Evolutionary conservation across 2,888 invertebrate genomes (phyloP).

Genomic region (Amphipoea lucens): DNA sequence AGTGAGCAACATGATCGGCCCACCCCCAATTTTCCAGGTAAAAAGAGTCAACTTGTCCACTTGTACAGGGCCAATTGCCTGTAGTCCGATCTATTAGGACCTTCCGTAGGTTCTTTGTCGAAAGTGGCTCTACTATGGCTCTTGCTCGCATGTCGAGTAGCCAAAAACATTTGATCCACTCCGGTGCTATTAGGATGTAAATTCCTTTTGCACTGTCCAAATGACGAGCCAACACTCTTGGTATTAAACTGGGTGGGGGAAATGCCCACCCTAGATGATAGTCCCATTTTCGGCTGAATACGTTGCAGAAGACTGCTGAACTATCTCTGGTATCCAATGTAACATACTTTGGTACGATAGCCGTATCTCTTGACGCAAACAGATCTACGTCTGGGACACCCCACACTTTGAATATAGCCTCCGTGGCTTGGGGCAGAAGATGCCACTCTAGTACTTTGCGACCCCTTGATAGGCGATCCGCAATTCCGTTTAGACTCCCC

Average conservation of each 20-base stretch:
- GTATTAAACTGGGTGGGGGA: conserved; percentile 1
- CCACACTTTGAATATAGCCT: conserved; percentile 7
- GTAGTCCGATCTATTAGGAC: neutral
- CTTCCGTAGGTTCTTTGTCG: neutral
- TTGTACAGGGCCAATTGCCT: neutral
- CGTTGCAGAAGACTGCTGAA: neutral
- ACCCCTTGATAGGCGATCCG: neutral
- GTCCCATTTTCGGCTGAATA: neutral
- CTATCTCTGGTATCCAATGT: neutral
- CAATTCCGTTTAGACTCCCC: conserved; percentile 6
- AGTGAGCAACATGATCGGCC: conserved; percentile 2
- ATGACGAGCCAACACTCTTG: neutral
- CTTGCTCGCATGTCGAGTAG: neutral
- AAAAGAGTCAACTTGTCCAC: neutral
- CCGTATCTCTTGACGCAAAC: conserved; percentile 4
- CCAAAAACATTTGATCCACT: neutral
- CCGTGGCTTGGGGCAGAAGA: conserved; percentile 1
- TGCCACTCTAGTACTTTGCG: conserved; percentile 13
- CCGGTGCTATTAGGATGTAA: neutral
- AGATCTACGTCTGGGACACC: neutral
- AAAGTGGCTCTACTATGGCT: neutral
- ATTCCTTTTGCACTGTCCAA: neutral
- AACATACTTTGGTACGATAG: conserved; percentile 9
- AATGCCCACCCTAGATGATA: neutral
- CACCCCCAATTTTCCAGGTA: conserved; percentile 8